Percentiles rank a stretch among this genome's conserved stretches.
Conservation (phyloP, 2,797 vertebrate genomes). For the Pitangus sulphuratus region DNA sequence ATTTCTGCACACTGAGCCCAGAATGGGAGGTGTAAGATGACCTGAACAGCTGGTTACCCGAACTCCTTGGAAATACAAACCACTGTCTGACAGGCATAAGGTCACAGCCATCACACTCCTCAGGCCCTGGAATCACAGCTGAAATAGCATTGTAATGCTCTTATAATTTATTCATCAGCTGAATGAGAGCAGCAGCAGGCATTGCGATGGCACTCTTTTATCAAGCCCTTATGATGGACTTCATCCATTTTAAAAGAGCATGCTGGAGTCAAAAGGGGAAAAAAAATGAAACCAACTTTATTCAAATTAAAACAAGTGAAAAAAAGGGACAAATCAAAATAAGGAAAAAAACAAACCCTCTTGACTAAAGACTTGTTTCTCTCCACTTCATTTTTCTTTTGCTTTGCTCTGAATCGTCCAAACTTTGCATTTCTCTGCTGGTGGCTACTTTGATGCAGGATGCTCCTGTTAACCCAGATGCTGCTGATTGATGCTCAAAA, state of each 20-base stretch:
- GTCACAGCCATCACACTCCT: not conserved
- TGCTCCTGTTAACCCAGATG: not conserved
- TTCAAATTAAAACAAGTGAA: not conserved
- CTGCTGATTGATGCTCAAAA: not conserved
- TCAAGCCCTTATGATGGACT: conserved; percentile 6
- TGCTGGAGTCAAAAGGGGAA: not conserved
- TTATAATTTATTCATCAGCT: conserved; percentile 62
- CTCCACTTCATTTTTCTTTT: not conserved
- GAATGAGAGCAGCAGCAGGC: conserved; percentile 15
- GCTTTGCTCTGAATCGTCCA: not conserved
- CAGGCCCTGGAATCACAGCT: conserved; percentile 40
- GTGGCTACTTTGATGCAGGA: not conserved
- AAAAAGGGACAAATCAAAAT: not conserved
- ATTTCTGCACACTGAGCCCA: not conserved
- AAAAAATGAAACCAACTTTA: not conserved
- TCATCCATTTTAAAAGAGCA: conserved; percentile 41
- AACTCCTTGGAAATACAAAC: conserved; percentile 47
- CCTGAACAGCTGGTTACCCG: not conserved
- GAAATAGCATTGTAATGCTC: conserved; percentile 32
- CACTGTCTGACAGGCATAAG: not conserved
- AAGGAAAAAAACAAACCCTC: not conserved
- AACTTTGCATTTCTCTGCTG: not conserved
- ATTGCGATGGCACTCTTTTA: not conserved
- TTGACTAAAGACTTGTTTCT: not conserved
- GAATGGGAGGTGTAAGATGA: not conserved